phyloP scores from a whole-genome alignment of 2,797 vertebrate genomes.

The Malacoctenus gilli region DNA sequence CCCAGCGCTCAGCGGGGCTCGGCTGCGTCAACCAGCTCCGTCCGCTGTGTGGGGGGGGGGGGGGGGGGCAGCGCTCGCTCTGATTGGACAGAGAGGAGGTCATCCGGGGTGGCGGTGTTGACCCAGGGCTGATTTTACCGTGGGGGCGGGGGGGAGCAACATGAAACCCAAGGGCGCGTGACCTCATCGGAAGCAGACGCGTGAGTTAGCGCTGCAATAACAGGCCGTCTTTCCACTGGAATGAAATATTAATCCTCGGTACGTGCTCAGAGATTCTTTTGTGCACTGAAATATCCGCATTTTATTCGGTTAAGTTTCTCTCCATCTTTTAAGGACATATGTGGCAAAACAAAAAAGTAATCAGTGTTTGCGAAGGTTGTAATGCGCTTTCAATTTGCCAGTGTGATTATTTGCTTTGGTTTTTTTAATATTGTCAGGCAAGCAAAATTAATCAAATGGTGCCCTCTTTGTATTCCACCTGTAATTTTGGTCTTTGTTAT shows the following conservation, averaged over 20 bases:
- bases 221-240: conserved; percentile 47
- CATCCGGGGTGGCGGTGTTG: conserved; percentile 44
- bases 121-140: conserved; percentile 32
- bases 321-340: conserved; percentile 40
- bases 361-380: conserved; percentile 37
- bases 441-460: background rate
- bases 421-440: background rate
- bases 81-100: conserved; percentile 32
- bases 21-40: conserved; percentile 42
- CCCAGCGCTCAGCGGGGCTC: conserved; percentile 45
- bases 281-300: conserved; percentile 33
- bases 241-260: conserved; percentile 59
- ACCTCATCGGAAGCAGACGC: conserved; percentile 41
- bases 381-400: background rate
- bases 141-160: background rate
- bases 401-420: conserved; percentile 5
- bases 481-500: too few relatives aligned
- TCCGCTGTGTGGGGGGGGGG: too few relatives aligned
- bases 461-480: too few relatives aligned
- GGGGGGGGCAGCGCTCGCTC: conserved; percentile 8
- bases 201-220: conserved; percentile 27
- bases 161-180: conserved; percentile 21
- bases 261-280: conserved; percentile 21
- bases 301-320: conserved; percentile 48
- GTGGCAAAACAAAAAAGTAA: conserved; percentile 14